Evolutionary conservation across 1,140 invertebrate genomes (phyloP), one percentile per base, ranked within the genome.

Genomic region (Drosophila rhopaloa): DNA sequence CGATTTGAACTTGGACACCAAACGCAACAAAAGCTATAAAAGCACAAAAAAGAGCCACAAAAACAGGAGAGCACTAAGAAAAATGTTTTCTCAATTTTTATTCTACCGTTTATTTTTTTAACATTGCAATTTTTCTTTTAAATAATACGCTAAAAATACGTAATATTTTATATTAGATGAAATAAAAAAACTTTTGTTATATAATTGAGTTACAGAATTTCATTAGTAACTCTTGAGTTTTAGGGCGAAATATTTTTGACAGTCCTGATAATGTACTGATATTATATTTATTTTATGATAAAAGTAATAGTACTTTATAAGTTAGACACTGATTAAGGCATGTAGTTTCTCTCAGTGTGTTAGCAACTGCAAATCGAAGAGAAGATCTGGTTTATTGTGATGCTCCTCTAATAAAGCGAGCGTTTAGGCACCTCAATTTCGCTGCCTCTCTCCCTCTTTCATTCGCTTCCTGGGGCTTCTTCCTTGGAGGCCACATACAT

Each of bases 1-100:
- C 80, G 81, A 89, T 88, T 89, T 88, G 83, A 88, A 88, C 83
- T 88, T 88, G 83, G 84, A 84, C 83, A 88, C 84, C 79, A 82
- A 57, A 76, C 76, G 44, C 68, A 65, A 74, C 65, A 63, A 68
- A 71, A 76, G 65, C 37, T 24, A 58, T 38, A 71, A 66, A 10
- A 41, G 4, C 41, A 66, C 63, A 29, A 53, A 66, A 53, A 53
- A 44, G 24, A 65, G 27, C 16, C 16, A 46, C 48, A 68, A 68
- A 19, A 44, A 19, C 37, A 41, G 48, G 16, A 24, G 14, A 32
- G 14, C 65, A 68, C 61, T 35, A 46, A 5, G 13, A 46, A 6
- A 29, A 37, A 38, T 27, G 14, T 27, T 5, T 38, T 13, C 4
- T 11, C 5, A 5, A 5, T 40, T n/a, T 40, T 11, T 0, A 5